These are phyloP conservation scores for Damaliscus lunatus DNA, from an alignment of 2,113 vertebrate genomes.

Conservation along the genomic window DNA sequence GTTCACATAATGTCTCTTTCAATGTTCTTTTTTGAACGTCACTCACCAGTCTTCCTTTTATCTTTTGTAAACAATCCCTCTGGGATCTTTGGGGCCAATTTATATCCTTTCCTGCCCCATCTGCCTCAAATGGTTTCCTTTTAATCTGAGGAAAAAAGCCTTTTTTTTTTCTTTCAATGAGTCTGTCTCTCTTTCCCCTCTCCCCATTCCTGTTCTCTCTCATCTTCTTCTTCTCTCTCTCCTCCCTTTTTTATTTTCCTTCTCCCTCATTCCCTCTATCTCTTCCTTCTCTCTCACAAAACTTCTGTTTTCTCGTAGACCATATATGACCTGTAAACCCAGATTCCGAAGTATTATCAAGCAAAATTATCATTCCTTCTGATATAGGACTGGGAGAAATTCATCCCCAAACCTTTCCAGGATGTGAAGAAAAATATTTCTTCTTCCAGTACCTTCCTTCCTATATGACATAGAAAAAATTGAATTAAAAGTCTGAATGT, in stretches of 20 bases:
- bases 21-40: background rate
- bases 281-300: background rate
- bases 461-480: background rate
- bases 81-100: background rate
- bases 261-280: background rate
- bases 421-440: background rate
- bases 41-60: constrained; percentile 6
- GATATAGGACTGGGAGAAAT: background rate
- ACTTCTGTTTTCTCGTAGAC: background rate
- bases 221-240: too few relatives aligned
- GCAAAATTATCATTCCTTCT: background rate
- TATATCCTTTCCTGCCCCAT: background rate
- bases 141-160: background rate
- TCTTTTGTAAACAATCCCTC: background rate
- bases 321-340: background rate
- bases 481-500: background rate
- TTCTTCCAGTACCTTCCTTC: background rate
- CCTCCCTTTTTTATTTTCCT: rapidly evolving
- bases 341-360: background rate
- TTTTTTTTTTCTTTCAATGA: background rate
- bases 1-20: background rate
- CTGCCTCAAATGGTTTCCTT: background rate
- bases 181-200: background rate
- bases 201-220: background rate
- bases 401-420: background rate